Evolutionary conservation across 2,113 vertebrate genomes (phyloP), one percentile per base, ranked within the genome.

Genomic region (Brachypteracias leptosomus): DNA sequence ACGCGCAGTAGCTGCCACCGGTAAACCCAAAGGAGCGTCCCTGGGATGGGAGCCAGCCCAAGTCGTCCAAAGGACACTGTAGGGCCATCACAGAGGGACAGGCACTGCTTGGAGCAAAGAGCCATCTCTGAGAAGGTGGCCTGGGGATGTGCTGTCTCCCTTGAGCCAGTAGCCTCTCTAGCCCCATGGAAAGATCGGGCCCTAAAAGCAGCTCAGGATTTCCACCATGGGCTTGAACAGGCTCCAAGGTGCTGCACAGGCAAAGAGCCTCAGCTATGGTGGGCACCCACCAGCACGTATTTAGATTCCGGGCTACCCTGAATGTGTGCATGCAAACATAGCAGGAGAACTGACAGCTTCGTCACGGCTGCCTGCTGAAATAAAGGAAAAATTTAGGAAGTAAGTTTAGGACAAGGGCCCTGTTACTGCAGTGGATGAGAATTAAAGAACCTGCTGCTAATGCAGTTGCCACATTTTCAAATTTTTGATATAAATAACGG

Each of bases 1-100:
- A 26, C 4, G 0, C 0, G 1, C 2, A 0, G 49, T 13, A 29
- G 40, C 59, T 81, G 72, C 63, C 63, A 33, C 68, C 3, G 2
- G 73, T 61, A 84, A 84, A 85, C 40, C 57, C 83, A 10, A 33
- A 74, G 73, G 57, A 70, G 31, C 7, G 0, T 61, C 29, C 33
- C 36, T 1, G 26, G 68, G 65, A 83, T 5, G 36, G 29, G 9
- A 93, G 57, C 57, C 80, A 91, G 74, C 78, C 52, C 1, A 1
- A 54, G 47, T 3, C 13, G 3, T 52, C 76, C 80, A 61, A 22
- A 76, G 85, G 63, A 57, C 75, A 20, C 36, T 36, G 42, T 51
- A 29, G 29, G 55, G 68, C n/a, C 55, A 76, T 35, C 6, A 1
- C 2, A 2, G 65, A 77, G 49, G 26, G 58, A 42, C 51, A 29